phyloP scores from a whole-genome alignment of 2,113 vertebrate genomes.

The Machaerirhynchus nigripectus region DNA sequence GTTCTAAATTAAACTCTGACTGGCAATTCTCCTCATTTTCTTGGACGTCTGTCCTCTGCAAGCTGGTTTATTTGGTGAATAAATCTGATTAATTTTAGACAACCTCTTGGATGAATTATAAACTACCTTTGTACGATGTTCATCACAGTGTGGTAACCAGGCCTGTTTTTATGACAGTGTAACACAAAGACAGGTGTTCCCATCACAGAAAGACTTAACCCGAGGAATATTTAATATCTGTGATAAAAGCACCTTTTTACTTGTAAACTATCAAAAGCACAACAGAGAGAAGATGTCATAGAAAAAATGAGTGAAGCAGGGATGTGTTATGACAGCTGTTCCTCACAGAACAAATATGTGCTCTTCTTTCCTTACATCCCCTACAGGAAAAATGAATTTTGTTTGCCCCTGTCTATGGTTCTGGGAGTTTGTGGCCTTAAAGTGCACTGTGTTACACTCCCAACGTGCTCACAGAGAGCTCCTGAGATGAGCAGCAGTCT shows the following conservation, averaged over 20 bases:
- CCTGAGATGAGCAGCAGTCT: neutral
- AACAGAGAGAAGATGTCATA: neutral
- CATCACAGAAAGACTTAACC: neutral
- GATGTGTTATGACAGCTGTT: neutral
- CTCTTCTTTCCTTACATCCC: neutral
- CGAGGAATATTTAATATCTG: neutral
- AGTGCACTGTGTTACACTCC: neutral
- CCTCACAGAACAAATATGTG: neutral
- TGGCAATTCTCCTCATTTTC: neutral
- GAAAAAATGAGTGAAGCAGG: neutral
- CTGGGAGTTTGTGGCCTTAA: neutral
- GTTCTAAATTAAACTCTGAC: neutral
- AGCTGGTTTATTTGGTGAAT: neutral
- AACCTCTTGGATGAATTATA: neutral
- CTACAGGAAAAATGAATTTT: neutral
- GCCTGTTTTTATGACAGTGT: neutral
- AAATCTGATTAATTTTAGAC: neutral
- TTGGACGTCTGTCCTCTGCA: neutral
- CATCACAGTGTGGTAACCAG: neutral
- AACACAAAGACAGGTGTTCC: neutral
- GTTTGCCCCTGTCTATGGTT: neutral
- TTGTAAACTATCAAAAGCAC: neutral
- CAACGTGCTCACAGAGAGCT: neutral
- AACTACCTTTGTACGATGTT: neutral
- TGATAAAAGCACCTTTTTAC: neutral